Conservation (phyloP, 2,113 vertebrate genomes). For the Ictidomys tridecemlineatus region DNA sequence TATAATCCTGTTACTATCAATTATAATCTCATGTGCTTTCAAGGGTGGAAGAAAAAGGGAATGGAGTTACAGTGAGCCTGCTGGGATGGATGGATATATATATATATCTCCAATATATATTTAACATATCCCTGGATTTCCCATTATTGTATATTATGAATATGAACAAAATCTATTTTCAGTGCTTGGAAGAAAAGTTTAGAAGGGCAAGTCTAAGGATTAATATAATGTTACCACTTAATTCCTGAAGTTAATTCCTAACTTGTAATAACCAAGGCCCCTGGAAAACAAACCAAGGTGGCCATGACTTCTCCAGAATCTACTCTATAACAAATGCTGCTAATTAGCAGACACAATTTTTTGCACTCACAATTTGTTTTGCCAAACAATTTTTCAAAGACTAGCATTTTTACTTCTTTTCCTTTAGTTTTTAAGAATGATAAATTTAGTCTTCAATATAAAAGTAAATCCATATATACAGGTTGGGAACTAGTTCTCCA, state of each 20-base stretch:
- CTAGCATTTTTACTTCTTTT: background rate
- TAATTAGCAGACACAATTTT: background rate
- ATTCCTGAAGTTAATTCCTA: slow-evolving; percentile 13
- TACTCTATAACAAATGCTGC: background rate
- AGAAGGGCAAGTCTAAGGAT: background rate
- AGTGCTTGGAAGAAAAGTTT: background rate
- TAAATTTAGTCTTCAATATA: slow-evolving; percentile 35
- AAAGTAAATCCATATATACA: background rate
- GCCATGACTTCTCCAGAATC: background rate
- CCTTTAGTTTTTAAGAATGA: slow-evolving; percentile 22
- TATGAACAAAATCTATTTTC: background rate
- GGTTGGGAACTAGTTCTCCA: background rate
- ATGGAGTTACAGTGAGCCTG: background rate
- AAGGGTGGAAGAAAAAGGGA: background rate
- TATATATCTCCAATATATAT: background rate
- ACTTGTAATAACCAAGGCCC: background rate
- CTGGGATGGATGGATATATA: background rate
- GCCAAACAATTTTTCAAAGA: slow-evolving; percentile 26
- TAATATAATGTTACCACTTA: background rate
- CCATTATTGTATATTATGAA: background rate
- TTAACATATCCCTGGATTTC: background rate
- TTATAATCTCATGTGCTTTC: background rate
- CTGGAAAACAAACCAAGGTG: background rate
- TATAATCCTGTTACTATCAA: background rate
- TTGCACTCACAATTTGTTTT: slow-evolving; percentile 18